A percentile compares a stretch with the other conserved stretches of the same genome.
These are phyloP conservation scores for Laterallus jamaicensis DNA, from an alignment of 2,113 vertebrate genomes.

Conservation along the genomic window DNA sequence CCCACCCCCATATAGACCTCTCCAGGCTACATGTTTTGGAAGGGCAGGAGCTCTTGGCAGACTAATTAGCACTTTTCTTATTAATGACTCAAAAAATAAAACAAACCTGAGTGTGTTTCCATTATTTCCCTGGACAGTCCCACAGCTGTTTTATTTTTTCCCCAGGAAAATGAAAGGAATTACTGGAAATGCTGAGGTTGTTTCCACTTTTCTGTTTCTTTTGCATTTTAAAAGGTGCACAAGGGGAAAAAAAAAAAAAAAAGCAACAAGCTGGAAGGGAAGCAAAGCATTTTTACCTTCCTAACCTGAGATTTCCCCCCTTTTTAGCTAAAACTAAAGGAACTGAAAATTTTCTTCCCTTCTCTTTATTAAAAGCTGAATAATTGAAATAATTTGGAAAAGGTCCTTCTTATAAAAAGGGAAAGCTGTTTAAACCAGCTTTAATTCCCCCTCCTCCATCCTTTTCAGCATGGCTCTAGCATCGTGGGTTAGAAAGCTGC, in stretches of 20 bases:
- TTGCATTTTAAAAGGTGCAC: neutral
- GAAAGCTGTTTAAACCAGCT: neutral
- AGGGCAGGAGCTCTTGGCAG: neutral
- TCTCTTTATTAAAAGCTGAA: neutral
- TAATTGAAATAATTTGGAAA: neutral
- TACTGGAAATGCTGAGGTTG: neutral
- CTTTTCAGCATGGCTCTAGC: neutral
- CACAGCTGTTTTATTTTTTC: neutral
- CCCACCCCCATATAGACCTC: no score
- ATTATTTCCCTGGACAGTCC: neutral
- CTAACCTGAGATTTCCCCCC: neutral
- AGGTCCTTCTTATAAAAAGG: neutral
- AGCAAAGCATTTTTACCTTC: neutral
- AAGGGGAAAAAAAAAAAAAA: neutral
- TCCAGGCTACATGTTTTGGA: fast-evolving
- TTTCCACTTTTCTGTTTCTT: neutral
- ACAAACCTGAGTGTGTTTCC: neutral
- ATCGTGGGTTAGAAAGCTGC: fast-evolving
- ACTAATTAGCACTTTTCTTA: neutral
- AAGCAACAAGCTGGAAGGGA: neutral
- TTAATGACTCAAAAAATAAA: no score
- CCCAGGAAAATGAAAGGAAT: neutral
- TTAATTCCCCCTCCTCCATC: neutral
- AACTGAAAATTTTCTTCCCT: neutral
- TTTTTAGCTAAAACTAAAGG: neutral